Base-by-base conservation (phyloP, 2,797 vertebrate species). In the Heteromormyrus szaboi region DNA sequence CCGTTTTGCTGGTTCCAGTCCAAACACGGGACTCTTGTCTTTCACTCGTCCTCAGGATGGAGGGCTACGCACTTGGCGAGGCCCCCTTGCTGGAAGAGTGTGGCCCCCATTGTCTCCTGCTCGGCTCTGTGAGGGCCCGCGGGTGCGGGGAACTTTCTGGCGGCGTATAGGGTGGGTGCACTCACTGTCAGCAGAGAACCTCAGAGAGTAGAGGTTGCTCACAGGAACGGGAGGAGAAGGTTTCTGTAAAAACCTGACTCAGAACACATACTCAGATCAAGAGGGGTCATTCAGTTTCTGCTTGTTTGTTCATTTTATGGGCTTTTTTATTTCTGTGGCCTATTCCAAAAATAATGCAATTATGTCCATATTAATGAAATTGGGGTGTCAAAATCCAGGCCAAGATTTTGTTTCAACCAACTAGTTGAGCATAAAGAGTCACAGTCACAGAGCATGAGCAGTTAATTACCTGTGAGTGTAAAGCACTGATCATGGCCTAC, bases 11-110 rank as follows among this genome's bases (percentile, higher is more conserved):
- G n/a, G 41, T 54, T 89, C 19, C 72, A 54, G n/a, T 79, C 56
- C 83, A 53, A 72, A 68, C 88, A 86, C 83, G 46, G n/a, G 12
- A 59, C 59, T 17, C 44, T 81, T 59, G 79, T 48, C 33, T 89
- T 89, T 53, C 65, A 59, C 56, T 50, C 4, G 68, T 68, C 44
- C 79, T 25, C 86, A 84, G 86, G 72, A 22, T 87, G 19, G 68
- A 89, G 86, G 51, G 51, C 25, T 83, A 72, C 41, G 51, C 19
- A 19, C 53, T 37, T 46, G 25, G 17, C 14, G 62, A 53, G 54
- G 51, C 65, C 17, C 22, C 56, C 50, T 48, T 81, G 12, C 50
- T 72, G 19, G n/a, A 87, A 22, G 8, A 87, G 68, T 50, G 25
- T 37, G 50, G 19, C 65, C 48, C 33, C 86, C 68, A 48, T 79